phyloP scores from a whole-genome alignment of 2,888 invertebrate genomes.

The Phrixothrix hirtus region DNA sequence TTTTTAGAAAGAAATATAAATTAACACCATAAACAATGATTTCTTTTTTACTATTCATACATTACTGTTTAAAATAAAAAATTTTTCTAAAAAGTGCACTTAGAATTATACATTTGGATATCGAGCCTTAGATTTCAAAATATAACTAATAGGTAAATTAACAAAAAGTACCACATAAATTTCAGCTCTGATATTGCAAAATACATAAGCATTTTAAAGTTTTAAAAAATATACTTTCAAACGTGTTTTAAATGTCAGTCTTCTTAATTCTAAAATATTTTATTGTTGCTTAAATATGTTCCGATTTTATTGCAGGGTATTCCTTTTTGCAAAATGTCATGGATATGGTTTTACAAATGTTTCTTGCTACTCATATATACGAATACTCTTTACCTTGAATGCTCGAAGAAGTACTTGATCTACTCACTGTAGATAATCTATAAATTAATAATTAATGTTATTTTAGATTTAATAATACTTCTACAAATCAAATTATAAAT shows the following conservation, averaged over 20 bases:
- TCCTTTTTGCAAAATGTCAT: slow-evolving; percentile 52
- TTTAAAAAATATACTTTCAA: not conserved
- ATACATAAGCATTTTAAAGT: not conserved
- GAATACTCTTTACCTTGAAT: slow-evolving; percentile 49
- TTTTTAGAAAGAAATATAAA: no score
- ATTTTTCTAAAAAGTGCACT: not conserved
- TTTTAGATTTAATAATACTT: no score
- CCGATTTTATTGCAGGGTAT: not conserved
- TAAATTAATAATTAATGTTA: no score
- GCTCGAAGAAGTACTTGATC: slow-evolving; percentile 48
- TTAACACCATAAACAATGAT: no score
- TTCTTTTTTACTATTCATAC: no score
- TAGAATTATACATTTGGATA: not conserved
- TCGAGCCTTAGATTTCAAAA: no score
- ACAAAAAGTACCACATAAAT: no score
- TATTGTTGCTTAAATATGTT: slow-evolving; percentile 6
- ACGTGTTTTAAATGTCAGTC: not conserved
- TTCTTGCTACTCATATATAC: slow-evolving; percentile 55
- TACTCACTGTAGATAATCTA: slow-evolving; percentile 45
- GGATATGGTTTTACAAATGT: slow-evolving; percentile 53
- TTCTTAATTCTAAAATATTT: not conserved
- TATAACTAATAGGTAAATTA: no score
- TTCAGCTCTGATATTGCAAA: not conserved
- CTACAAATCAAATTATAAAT: no score
- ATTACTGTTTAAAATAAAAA: no score